Evolutionary conservation across 1,140 invertebrate genomes (phyloP), one percentile per base, ranked within the genome.

Genomic region (Zaprionus tsacasi): DNA sequence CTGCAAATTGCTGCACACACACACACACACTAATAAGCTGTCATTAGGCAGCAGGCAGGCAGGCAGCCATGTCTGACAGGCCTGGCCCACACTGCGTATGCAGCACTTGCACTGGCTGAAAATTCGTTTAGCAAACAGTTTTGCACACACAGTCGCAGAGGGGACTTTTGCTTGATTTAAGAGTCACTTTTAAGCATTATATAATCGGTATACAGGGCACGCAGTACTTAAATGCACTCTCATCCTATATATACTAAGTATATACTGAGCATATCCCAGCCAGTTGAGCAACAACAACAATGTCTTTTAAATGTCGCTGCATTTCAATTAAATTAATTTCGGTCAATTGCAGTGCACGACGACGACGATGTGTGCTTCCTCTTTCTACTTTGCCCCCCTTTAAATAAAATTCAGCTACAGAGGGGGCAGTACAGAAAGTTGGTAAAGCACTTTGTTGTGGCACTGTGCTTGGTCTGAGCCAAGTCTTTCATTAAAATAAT

Each of bases 401-500:
- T 45, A 79, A 83, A 82, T 82, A 79, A 82, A 83, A 75, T 82
- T 83, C 56, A 76, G 72, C 67, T 71, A 54, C 61, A 21, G 21
- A 58, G 64, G 60, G 43, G 48, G 43, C 59, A 59, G 30, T 38
- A 21, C 17, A 2, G 21, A 21, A 21, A 1, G 21, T 21, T 36
- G 21, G 55, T 60, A 15, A 17, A 12, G 27, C 58, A 70, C 17
- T 68, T 65, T 57, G 63, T 52, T 66, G 55, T 52, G 35, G 25
- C 38, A 8, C 38, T 45, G 36, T 48, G 60, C 40, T 43, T 65
- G 33, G 27, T 30, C 27, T 30, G 27, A 6, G 38, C 30, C 67
- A 57, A 67, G 65, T 70, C 82, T 83, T 83, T 86, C 78, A 85
- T 85, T 85, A 81, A 75, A 85, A 81, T 85, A 85, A 85, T 85